Conservation (phyloP, 2,113 vertebrate genomes). For the Coregonus clupeaformis region DNA sequence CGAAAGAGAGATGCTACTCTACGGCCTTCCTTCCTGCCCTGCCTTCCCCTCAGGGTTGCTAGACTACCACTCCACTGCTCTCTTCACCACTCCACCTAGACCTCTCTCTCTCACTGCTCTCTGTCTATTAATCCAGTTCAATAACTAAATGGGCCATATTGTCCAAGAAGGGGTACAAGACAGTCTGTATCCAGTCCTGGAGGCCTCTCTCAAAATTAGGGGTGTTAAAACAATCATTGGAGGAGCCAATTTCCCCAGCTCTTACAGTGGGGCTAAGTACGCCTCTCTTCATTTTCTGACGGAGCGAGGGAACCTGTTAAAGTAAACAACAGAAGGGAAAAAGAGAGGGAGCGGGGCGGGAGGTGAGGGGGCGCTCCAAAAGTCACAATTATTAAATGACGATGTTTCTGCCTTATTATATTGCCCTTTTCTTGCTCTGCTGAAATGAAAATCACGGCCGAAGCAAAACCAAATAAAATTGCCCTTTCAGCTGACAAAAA, state of each 20-base stretch:
- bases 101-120: conserved; percentile 28
- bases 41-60: neutral
- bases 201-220: too few species aligned
- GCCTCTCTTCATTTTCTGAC: conserved; percentile 38
- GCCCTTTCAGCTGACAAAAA: too few species aligned
- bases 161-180: conserved; percentile 10
- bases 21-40: neutral
- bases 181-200: conserved; percentile 26
- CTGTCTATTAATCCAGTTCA: conserved; percentile 53
- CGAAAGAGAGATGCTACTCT: neutral
- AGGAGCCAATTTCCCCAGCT: conserved; percentile 41
- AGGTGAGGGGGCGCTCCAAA: too few species aligned
- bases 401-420: conserved; percentile 24
- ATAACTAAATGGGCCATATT: conserved; percentile 62
- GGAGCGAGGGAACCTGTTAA: conserved; percentile 39
- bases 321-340: conserved; percentile 24
- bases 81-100: conserved; percentile 27
- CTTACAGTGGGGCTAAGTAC: conserved; percentile 29
- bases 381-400: conserved; percentile 46
- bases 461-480: too few species aligned
- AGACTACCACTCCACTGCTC: neutral
- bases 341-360: conserved; percentile 35
- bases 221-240: conserved; percentile 35
- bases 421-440: conserved; percentile 2
- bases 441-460: conserved; percentile 35